phyloP scores from a whole-genome alignment of 2,113 vertebrate species.

The Petaurus breviceps region DNA sequence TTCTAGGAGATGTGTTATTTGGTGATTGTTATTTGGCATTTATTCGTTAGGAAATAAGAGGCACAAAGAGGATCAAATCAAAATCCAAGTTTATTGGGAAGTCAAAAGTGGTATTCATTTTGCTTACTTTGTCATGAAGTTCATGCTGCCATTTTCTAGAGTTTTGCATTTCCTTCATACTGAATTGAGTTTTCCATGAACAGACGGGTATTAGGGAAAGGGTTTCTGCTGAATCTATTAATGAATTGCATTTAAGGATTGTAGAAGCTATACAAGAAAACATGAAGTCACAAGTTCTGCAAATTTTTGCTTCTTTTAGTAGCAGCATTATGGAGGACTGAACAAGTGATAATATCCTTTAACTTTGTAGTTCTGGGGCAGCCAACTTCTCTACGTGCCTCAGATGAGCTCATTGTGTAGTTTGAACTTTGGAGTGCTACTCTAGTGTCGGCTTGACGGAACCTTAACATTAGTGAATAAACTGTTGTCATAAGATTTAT shows the following conservation, averaged over 20 bases:
- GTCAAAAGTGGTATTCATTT: slow-evolving; percentile 17
- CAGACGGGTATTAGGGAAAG: slow-evolving; percentile 21
- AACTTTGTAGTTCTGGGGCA: background rate
- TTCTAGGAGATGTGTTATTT: slow-evolving; percentile 13
- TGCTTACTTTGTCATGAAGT: slow-evolving; percentile 8
- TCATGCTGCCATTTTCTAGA: slow-evolving; percentile 17
- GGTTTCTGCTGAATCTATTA: slow-evolving; percentile 17
- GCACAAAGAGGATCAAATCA: slow-evolving; percentile 39
- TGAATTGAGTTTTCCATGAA: slow-evolving; percentile 25
- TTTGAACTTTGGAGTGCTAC: background rate
- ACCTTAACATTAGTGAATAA: slow-evolving; percentile 35
- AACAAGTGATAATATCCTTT: slow-evolving; percentile 8
- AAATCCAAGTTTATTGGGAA: slow-evolving; percentile 25
- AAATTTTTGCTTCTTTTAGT: slow-evolving; percentile 23
- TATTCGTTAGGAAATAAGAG: slow-evolving; percentile 15
- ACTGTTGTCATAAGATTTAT: too few species aligned
- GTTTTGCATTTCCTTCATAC: slow-evolving; percentile 14
- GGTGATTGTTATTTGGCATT: slow-evolving; percentile 33
- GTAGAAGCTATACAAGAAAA: slow-evolving; percentile 38
- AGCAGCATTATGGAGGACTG: background rate
- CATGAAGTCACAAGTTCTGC: background rate
- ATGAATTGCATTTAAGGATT: slow-evolving; percentile 46
- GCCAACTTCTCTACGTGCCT: background rate
- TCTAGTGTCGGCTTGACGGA: background rate
- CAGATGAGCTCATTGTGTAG: slow-evolving; percentile 19